Evolutionary conservation across 2,113 vertebrate genomes (phyloP), one percentile per base, ranked within the genome.

Genomic region (Panthera leo): DNA sequence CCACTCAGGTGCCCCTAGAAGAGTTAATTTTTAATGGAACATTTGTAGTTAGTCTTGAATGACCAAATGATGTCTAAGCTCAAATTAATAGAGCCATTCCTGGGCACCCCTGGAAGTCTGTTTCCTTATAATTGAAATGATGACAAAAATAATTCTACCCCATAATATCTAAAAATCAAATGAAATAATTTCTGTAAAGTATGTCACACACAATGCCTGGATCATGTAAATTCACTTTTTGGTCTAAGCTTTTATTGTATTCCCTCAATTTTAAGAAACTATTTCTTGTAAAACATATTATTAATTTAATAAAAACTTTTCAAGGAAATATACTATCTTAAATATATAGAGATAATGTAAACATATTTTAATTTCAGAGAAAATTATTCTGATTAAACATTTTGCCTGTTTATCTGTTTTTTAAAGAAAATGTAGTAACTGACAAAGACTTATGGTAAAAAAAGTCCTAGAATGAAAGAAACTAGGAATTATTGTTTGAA

Each of bases 121-220:
- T 34, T 82, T 48, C 85, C 36, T 79, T 15, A 80, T 55, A 78
- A 76, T 18, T 7, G 0, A 85, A 90, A 12, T 23, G 11, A 19
- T 91, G 15, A 78, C 87, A 90, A 85, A 83, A 90, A 61, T 88
- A 82, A 82, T 14, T 80, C 45, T 82, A 63, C 45, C 65, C 87
- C 53, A 53, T 45, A 85, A 76, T 73, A 58, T 23, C 10, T 84
- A 53, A 78, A 95, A 89, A 65, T 91, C 39, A 95, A 85, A 70
- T 34, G 12, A 92, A 42, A 82, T 75, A 18, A 85, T 91, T 91
- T 85, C 27, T 96, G 48, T 71, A 97, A 84, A 88, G 7, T 51
- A 68, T 19, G 68, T 89, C 9, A 70, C 0, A 67, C 7, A 34
- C 5, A 58, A 90, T 85, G 42, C 5, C 76, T 76, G 25, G 18